Conservation (phyloP, 2,113 vertebrate species). For the Tachysurus vachellii region DNA sequence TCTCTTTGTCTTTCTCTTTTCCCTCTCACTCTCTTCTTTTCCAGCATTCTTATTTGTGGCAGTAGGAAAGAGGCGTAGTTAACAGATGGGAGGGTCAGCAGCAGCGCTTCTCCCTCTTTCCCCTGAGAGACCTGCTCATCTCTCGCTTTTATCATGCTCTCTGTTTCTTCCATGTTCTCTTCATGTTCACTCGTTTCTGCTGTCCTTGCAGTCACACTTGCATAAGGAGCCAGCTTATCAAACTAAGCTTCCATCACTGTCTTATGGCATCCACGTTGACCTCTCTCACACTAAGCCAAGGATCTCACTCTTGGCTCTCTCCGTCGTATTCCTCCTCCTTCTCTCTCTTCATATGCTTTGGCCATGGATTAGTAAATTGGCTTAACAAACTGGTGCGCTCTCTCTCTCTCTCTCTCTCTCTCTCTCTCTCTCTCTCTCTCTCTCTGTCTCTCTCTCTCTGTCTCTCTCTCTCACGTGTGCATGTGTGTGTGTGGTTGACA, state of each 20-base stretch:
- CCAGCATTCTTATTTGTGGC: conserved; percentile 57
- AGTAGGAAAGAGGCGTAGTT: conserved; percentile 68
- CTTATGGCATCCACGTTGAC: conserved; percentile 13
- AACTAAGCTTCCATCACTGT: neutral
- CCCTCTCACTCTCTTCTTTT: conserved; percentile 51
- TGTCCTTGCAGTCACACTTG: conserved; percentile 11
- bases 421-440: conserved; percentile 43
- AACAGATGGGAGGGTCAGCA: conserved; percentile 76
- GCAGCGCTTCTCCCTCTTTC: conserved; percentile 64
- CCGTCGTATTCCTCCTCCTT: conserved; percentile 46
- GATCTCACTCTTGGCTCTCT: neutral
- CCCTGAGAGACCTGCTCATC: conserved; percentile 49
- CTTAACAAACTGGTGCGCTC: conserved; percentile 54
- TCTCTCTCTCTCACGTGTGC: conserved; percentile 40
- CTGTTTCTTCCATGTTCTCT: conserved; percentile 7
- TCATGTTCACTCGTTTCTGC: conserved; percentile 8
- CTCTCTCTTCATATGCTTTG: conserved; percentile 59
- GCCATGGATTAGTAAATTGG: conserved; percentile 69
- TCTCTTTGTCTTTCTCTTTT: conserved; percentile 43
- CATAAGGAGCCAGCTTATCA: conserved; percentile 19
- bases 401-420: neutral
- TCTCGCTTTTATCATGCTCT: conserved; percentile 23
- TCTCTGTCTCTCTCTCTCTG: conserved; percentile 10
- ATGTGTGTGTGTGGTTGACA: conserved; percentile 12
- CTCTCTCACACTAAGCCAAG: conserved; percentile 58